phyloP scores from a whole-genome alignment of 2,113 vertebrate species.

The Peromyscus polionotus region DNA sequence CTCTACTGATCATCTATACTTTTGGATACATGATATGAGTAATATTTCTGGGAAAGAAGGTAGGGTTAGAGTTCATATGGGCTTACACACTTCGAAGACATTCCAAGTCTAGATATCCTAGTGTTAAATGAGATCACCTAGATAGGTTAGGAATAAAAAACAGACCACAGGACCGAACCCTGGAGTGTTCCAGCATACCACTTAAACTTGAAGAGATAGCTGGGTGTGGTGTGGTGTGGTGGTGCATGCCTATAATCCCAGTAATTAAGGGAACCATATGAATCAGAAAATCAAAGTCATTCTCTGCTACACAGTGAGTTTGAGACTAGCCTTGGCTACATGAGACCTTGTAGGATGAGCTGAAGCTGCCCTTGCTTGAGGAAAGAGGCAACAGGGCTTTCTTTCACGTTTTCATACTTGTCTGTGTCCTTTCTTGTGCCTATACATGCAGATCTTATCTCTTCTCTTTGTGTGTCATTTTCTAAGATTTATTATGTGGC shows the following conservation, averaged over 20 bases:
- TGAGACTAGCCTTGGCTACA: background rate
- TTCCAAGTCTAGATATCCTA: background rate
- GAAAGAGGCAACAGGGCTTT: background rate
- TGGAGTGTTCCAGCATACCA: background rate
- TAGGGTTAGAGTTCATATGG: background rate
- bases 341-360: background rate
- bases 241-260: background rate
- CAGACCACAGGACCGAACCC: background rate
- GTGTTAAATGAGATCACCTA: conserved; percentile 3
- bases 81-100: background rate
- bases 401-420: background rate
- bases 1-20: background rate
- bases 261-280: background rate
- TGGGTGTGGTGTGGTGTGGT: background rate
- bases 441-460: background rate
- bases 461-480: background rate
- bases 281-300: background rate
- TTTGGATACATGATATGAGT: background rate
- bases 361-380: background rate
- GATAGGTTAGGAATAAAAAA: background rate
- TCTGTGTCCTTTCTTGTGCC: background rate
- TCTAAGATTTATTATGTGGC: background rate
- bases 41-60: background rate
- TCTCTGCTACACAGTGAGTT: background rate
- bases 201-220: background rate